phyloP scores from a whole-genome alignment of 2,888 invertebrate species.

The Orchesellides sinensis region DNA sequence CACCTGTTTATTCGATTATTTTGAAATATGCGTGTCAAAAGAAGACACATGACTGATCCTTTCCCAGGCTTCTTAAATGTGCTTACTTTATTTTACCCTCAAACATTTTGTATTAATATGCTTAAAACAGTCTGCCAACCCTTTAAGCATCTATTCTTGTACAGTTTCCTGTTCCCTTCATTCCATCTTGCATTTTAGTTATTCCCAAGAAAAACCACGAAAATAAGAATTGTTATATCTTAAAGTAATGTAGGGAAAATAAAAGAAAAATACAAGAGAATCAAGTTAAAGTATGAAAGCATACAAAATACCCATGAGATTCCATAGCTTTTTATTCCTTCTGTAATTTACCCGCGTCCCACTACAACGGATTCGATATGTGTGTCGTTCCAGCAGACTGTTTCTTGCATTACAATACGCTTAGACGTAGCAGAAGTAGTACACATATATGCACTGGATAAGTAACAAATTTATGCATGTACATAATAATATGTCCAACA shows the following conservation, averaged over 20 bases:
- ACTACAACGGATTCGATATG: background rate
- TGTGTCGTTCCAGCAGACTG: slow-evolving; percentile 1
- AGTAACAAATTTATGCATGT: background rate
- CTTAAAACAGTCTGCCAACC: background rate
- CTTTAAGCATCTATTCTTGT: background rate
- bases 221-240: background rate
- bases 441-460: background rate
- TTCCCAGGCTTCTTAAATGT: background rate
- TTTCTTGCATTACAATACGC: too few species aligned
- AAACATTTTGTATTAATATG: background rate
- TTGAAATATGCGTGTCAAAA: slow-evolving; percentile 26
- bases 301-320: slow-evolving; percentile 52
- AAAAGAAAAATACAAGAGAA: slow-evolving; percentile 11
- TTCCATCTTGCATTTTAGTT: background rate
- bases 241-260: background rate
- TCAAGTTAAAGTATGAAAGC: background rate
- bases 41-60: slow-evolving; percentile 2
- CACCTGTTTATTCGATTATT: background rate
- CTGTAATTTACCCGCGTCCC: slow-evolving; percentile 51
- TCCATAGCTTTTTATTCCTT: slow-evolving; percentile 46
- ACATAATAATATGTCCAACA: background rate
- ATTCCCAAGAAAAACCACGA: background rate
- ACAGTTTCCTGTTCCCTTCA: background rate
- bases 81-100: background rate
- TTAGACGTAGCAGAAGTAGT: background rate